Conservation (phyloP, 1,140 invertebrate genomes). For the Drosophila nigrodunni region DNA sequence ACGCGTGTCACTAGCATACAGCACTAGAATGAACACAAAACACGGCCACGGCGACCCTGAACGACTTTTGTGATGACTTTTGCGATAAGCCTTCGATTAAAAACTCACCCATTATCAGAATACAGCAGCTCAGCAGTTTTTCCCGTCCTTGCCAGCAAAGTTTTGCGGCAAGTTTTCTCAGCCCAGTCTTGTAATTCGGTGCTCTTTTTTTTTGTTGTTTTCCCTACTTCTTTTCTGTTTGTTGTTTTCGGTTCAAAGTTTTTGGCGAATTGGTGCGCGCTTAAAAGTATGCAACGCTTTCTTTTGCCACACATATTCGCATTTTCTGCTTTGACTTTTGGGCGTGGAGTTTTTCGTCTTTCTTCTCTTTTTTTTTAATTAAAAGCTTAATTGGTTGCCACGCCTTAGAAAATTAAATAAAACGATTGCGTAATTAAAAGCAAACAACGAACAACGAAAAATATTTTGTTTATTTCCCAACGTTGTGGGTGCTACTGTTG, state of each 20-base stretch:
- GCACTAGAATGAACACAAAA: too few species aligned
- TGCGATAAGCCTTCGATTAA: slow-evolving; percentile 69
- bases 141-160: slow-evolving; percentile 31
- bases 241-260: neutral
- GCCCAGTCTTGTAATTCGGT: slow-evolving; percentile 16
- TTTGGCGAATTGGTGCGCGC: slow-evolving; percentile 4
- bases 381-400: slow-evolving; percentile 68
- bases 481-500: slow-evolving; percentile 2
- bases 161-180: slow-evolving; percentile 15
- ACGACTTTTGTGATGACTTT: slow-evolving; percentile 34
- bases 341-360: neutral
- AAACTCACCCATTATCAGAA: slow-evolving; percentile 44
- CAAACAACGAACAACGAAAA: slow-evolving; percentile 47
- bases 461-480: slow-evolving; percentile 11
- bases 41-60: slow-evolving; percentile 17
- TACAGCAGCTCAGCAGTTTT: slow-evolving; percentile 39
- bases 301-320: neutral
- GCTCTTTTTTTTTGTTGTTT: neutral
- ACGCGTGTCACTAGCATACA: slow-evolving; percentile 16
- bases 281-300: slow-evolving; percentile 17
- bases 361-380: slow-evolving; percentile 53
- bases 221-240: neutral
- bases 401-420: slow-evolving; percentile 63
- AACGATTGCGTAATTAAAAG: slow-evolving; percentile 75
- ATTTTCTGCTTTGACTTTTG: slow-evolving; percentile 2